Evolutionary conservation across 1,140 invertebrate species (phyloP).

Genomic region (Drosophila repleta): DNA sequence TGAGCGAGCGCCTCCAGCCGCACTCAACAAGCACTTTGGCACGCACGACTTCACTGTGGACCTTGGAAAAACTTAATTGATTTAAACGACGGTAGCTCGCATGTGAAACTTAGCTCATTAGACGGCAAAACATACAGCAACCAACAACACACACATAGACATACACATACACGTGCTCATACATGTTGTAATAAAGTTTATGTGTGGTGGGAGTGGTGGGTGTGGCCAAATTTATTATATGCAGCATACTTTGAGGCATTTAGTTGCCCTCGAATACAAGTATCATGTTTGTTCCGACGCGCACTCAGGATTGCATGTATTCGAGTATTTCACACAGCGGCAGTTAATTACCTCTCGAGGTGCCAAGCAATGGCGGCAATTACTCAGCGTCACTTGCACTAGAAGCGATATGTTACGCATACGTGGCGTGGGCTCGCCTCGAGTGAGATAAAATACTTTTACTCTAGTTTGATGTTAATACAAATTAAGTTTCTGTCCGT

Average conservation of each 20-base stretch:
- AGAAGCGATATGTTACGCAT: constrained; percentile 19
- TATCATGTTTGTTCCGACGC: constrained; percentile 9
- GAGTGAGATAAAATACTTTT: neutral
- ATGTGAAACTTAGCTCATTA: constrained; percentile 44
- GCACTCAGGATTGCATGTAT: neutral
- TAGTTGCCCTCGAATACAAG: constrained; percentile 15
- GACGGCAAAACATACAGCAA: constrained; percentile 18
- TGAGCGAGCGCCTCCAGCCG: neutral
- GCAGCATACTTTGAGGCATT: constrained; percentile 45
- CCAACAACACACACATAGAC: constrained; percentile 19
- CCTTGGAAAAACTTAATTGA: constrained; percentile 63
- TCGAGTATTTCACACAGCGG: neutral
- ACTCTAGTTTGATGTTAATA: constrained; percentile 6
- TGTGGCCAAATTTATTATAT: constrained; percentile 58
- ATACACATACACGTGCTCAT: constrained; percentile 11
- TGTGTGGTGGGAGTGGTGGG: constrained; percentile 2
- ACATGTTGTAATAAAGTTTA: constrained; percentile 25
- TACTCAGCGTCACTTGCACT: constrained; percentile 38
- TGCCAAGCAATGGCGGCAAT: constrained; percentile 23
- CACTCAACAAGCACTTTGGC: constrained; percentile 26
- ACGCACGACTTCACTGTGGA: constrained; percentile 61
- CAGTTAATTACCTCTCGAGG: constrained; percentile 38
- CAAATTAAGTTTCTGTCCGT: neutral
- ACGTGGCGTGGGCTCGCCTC: constrained; percentile 1
- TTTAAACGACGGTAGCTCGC: constrained; percentile 49